Percentiles rank a stretch among this genome's conserved stretches.
phyloP scores from a whole-genome alignment of 1,140 invertebrate species.

The Drosophila elegans region DNA sequence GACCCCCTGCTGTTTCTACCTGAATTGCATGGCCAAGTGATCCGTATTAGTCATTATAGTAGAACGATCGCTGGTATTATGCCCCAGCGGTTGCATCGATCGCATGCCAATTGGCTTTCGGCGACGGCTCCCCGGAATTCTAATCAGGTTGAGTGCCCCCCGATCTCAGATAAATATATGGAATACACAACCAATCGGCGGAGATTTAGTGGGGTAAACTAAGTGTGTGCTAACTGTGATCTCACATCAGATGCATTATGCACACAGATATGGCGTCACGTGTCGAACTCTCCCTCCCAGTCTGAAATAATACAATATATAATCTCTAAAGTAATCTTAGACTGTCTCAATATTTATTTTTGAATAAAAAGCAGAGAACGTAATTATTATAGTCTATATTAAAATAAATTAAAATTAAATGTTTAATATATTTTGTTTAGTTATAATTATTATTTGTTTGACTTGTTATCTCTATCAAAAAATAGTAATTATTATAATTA shows the following conservation, averaged over 20 bases:
- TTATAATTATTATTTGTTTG: no score
- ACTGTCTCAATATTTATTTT: background rate
- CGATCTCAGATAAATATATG: background rate
- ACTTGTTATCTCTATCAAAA: no score
- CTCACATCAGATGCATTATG: background rate
- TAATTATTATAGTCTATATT: no score
- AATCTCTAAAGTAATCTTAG: conserved; percentile 1
- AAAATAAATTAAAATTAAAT: no score
- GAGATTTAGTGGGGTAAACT: conserved; percentile 1
- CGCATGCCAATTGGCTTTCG: conserved; percentile 47
- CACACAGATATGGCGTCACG: conserved; percentile 22
- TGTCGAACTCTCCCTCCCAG: background rate
- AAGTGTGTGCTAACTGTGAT: conserved; percentile 20
- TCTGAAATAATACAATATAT: no score
- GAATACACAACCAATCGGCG: background rate
- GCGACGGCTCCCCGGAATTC: conserved; percentile 30
- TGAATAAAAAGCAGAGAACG: no score
- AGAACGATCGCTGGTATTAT: conserved; percentile 28
- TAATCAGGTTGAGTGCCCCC: conserved; percentile 27
- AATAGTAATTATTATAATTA: no score
- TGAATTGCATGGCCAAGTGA: conserved; percentile 51
- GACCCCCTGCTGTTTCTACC: conserved; percentile 31
- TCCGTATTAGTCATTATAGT: conserved; percentile 51
- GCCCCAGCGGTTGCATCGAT: conserved; percentile 32
- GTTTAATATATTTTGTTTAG: no score